phyloP scores from a whole-genome alignment of 2,888 invertebrate species.

The Papilio gigon region DNA sequence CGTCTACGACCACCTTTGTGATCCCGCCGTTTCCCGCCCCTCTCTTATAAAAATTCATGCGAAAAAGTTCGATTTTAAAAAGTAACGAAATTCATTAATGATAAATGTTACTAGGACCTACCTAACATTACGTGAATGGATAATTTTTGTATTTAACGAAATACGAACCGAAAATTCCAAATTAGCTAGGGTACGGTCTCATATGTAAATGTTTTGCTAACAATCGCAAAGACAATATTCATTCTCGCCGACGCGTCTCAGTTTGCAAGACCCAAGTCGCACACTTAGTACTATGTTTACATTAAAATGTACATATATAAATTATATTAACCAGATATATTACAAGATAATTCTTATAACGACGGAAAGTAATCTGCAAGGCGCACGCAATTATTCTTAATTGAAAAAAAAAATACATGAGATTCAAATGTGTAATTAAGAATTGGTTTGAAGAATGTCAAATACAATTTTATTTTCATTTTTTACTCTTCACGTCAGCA shows the following conservation, averaged over 20 bases:
- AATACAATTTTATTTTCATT: too few relatives aligned
- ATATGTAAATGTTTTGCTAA: not conserved
- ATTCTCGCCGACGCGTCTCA: not conserved
- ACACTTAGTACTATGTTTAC: conserved; percentile 16
- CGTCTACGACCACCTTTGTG: too few relatives aligned
- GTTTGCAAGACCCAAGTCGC: conserved; percentile 12
- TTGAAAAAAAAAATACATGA: too few relatives aligned
- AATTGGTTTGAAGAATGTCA: not conserved
- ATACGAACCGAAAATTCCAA: not conserved
- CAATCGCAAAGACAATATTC: conserved; percentile 26
- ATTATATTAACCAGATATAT: not conserved
- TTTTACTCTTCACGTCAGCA: too few relatives aligned
- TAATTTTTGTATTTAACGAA: too few relatives aligned
- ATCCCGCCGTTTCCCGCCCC: too few relatives aligned
- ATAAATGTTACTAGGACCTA: too few relatives aligned
- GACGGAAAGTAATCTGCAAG: not conserved
- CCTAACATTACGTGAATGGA: too few relatives aligned
- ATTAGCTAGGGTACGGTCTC: not conserved
- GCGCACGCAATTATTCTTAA: too few relatives aligned
- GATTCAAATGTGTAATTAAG: not conserved
- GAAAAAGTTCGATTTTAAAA: too few relatives aligned
- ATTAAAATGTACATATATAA: not conserved
- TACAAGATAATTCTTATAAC: not conserved
- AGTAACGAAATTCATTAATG: not conserved
- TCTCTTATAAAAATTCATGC: too few relatives aligned